Percentiles rank a stretch among this genome's conserved stretches.
Evolutionary conservation across 1,140 invertebrate genomes (phyloP).

Genomic region (Saxidomus purpurata): DNA sequence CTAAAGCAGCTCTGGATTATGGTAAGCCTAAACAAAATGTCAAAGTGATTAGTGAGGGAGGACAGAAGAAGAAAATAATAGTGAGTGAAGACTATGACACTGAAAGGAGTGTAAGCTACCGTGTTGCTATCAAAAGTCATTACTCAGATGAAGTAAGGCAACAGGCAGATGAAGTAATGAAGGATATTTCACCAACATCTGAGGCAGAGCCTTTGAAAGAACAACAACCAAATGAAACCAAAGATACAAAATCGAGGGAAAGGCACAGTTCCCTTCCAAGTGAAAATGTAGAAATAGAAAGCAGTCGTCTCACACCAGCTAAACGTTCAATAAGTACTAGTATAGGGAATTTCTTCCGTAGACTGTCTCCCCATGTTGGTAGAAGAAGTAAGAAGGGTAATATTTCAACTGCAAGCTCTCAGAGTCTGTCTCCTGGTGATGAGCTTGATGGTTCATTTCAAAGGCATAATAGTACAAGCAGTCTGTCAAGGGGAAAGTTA

Average conservation of each 20-base stretch:
- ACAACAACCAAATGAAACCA: not conserved
- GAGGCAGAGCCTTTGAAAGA: not conserved
- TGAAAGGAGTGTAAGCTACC: constrained; percentile 59
- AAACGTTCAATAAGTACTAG: constrained; percentile 76
- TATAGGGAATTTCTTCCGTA: constrained; percentile 78
- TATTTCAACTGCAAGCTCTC: constrained; percentile 55
- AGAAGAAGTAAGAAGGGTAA: constrained; percentile 62
- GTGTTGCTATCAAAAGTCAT: constrained; percentile 52
- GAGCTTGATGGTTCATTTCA: constrained; percentile 48
- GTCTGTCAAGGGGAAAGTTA: constrained; percentile 74
- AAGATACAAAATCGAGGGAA: constrained; percentile 26
- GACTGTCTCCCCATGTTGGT: constrained; percentile 74
- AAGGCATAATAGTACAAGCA: constrained; percentile 52
- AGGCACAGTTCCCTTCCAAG: constrained; percentile 44
- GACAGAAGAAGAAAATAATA: constrained; percentile 40
- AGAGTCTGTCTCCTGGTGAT: constrained; percentile 51
- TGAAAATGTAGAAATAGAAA: constrained; percentile 26
- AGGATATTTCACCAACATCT: not conserved
- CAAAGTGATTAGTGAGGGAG: not conserved
- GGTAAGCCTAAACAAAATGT: constrained; percentile 35
- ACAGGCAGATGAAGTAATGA: constrained; percentile 47
- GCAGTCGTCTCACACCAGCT: constrained; percentile 67
- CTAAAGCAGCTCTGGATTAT: not conserved
- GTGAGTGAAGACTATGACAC: constrained; percentile 64
- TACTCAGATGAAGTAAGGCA: constrained; percentile 62